A percentile compares a stretch with the other conserved stretches of the same genome.
Evolutionary conservation across 2,797 vertebrate species (phyloP).

Genomic region (Scolopax rusticola): DNA sequence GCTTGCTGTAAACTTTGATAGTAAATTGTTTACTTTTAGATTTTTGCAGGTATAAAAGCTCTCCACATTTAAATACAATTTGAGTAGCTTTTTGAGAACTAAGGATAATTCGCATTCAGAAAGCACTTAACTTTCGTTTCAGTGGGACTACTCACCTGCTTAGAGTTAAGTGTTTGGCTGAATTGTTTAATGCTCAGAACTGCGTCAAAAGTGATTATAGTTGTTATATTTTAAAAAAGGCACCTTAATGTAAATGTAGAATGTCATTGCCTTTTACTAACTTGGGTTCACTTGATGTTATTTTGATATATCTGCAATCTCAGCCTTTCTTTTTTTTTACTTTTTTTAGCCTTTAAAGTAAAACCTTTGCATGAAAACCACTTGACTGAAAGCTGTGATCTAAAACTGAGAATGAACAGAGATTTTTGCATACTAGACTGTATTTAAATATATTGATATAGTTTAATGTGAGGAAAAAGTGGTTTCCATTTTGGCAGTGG

Average conservation of each 20-base stretch:
- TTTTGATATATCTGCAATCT: background rate
- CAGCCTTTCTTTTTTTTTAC: background rate
- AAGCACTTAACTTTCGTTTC: constrained; percentile 1
- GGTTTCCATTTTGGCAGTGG: background rate
- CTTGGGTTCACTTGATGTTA: background rate
- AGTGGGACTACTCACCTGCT: background rate
- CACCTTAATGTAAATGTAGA: background rate
- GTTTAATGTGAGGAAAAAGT: background rate
- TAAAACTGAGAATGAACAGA: background rate
- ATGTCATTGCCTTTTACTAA: background rate
- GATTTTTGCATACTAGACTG: background rate
- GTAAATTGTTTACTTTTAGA: constrained; percentile 35
- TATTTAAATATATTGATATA: background rate
- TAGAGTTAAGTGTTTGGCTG: constrained; percentile 7
- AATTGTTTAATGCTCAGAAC: background rate
- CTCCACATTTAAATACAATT: constrained; percentile 10
- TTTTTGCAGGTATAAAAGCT: constrained; percentile 43
- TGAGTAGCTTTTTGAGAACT: background rate
- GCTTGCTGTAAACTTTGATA: background rate
- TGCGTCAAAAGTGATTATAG: background rate
- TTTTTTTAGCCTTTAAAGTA: background rate
- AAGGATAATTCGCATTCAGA: background rate
- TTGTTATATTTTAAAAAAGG: background rate
- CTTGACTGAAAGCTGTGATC: background rate
- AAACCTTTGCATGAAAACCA: background rate